Conservation (phyloP, 2,113 vertebrate species). For the Anas platyrhynchos region DNA sequence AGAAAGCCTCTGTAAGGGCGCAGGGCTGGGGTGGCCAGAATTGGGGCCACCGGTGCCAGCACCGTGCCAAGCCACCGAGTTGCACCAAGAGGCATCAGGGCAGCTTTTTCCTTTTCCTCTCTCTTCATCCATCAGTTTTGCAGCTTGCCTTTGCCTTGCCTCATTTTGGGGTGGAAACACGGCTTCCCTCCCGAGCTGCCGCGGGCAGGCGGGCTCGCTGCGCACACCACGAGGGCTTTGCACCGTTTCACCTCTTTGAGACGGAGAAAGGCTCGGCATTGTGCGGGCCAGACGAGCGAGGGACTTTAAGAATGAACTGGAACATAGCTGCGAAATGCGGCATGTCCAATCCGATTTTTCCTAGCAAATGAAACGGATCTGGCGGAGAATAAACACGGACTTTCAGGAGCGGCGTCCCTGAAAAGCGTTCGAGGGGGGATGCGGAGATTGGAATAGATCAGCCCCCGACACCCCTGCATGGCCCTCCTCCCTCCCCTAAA, state of each 20-base stretch:
- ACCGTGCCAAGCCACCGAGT: fast-evolving
- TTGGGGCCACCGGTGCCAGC: too few relatives aligned
- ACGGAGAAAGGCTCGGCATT: neutral
- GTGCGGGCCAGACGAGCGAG: neutral
- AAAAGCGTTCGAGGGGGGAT: neutral
- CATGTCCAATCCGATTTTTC: conserved; percentile 70
- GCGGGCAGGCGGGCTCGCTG: fast-evolving
- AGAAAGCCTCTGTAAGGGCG: too few relatives aligned
- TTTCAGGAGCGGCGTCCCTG: conserved; percentile 7
- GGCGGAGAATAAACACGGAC: conserved; percentile 58
- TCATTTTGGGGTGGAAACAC: neutral
- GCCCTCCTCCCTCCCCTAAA: conserved; percentile 51
- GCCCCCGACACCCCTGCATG: neutral
- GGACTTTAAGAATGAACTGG: conserved; percentile 48
- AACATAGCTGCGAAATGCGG: conserved; percentile 65
- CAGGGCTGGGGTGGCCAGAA: too few relatives aligned
- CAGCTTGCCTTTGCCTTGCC: neutral
- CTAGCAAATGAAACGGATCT: conserved; percentile 54
- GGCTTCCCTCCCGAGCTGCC: neutral
- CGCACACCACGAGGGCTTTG: neutral
- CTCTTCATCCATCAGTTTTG: neutral
- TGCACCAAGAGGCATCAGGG: fast-evolving
- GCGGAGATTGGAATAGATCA: conserved; percentile 9
- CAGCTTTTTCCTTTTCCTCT: neutral
- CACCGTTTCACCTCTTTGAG: conserved; percentile 31